Evolutionary conservation across 2,797 vertebrate genomes (phyloP), one percentile per base, ranked within the genome.

Genomic region (Channallabes apus): DNA sequence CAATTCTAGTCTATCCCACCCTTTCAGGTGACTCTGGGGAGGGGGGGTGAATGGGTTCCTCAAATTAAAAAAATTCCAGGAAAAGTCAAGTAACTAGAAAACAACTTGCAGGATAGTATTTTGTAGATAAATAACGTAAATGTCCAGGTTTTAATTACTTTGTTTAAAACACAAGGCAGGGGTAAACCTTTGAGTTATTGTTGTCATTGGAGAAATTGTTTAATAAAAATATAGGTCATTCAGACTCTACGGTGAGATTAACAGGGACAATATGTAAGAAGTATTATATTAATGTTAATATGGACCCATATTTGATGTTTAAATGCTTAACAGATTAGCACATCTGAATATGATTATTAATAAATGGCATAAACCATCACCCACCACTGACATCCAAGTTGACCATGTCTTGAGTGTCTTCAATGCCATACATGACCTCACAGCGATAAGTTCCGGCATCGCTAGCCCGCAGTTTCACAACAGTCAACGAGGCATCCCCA

Each of bases 371-470:
- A 71, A 46, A 68, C 2, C 18, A 2, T 14, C 9, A 32, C 96
- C 96, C 94, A 99, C 98, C 98, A 1, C 94, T 93, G 72, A 99
- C 97, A 27, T 96, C 90, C 65, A 99, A 89, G 7, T 95, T 95
- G 58, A 99, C 93, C 0, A 95, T 95, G 82, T 95, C 95, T 88
- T 97, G 96, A 0, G 95, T 98, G 92, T 99, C 98, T 90, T 98
- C 98, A 41, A 99, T 97, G 15, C 98, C 98, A 0, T 96, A 97
- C 94, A 98, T 96, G 87, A 99, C 96, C 2, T 99, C 98, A 5
- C 98, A 99, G 86, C 97, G 97, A 91, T 99, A 99, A 38, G 95
- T 95, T 12, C 98, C 98, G 0, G 96, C 95, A 0, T 99, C 98
- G n/a, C 98, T 99, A 14, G 97, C 97, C 0, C 94, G 96, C 68